Conservation (phyloP, 2,888 invertebrate species). For the Eupithecia vulgata region DNA sequence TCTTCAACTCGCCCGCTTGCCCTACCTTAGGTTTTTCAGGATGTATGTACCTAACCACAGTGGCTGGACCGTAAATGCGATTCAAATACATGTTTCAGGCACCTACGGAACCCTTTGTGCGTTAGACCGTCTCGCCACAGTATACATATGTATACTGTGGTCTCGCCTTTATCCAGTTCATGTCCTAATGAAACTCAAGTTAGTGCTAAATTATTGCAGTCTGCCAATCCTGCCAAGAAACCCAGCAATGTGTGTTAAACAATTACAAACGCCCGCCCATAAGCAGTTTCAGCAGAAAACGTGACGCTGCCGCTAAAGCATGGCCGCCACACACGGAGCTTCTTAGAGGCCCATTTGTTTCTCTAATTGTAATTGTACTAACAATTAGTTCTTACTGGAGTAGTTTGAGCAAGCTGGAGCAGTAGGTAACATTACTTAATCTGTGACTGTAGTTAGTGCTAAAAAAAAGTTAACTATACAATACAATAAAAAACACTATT, state of each 20-base stretch:
- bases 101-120: not conserved
- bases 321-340: slow-evolving; percentile 60
- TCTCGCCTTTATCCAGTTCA: not conserved
- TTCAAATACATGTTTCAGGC: too few relatives aligned
- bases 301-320: slow-evolving; percentile 24
- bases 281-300: slow-evolving; percentile 13
- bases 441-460: too few relatives aligned
- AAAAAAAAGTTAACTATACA: too few relatives aligned
- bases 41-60: too few relatives aligned
- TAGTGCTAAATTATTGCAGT: not conserved
- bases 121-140: not conserved
- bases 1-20: too few relatives aligned
- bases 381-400: not conserved
- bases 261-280: not conserved
- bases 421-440: too few relatives aligned
- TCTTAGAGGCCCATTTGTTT: slow-evolving; percentile 53
- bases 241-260: slow-evolving; percentile 24
- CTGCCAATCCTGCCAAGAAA: not conserved
- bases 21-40: too few relatives aligned
- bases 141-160: too few relatives aligned
- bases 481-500: too few relatives aligned
- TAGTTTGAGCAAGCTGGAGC: not conserved
- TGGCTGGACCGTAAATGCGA: too few relatives aligned
- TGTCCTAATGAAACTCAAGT: not conserved
- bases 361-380: slow-evolving; percentile 56